A percentile compares a stretch with the other conserved stretches of the same genome.
Evolutionary conservation across 2,797 vertebrate genomes (phyloP).

Genomic region (Sebastes variabilis): DNA sequence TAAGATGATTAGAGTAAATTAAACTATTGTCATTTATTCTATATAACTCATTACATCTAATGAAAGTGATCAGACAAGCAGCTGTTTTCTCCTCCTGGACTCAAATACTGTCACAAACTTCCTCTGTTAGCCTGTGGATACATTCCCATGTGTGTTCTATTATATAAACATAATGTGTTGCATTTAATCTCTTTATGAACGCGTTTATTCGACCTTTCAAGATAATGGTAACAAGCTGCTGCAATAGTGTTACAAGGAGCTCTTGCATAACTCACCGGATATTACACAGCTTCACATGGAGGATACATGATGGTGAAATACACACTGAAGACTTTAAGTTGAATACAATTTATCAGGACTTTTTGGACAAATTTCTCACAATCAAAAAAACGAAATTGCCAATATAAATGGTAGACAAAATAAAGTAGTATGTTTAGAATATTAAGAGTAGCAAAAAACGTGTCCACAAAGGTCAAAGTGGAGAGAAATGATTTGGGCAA

Average conservation of each 20-base stretch:
- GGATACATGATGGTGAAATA: slow-evolving; percentile 10
- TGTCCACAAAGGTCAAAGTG: not conserved
- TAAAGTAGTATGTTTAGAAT: not conserved
- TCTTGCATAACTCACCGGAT: not conserved
- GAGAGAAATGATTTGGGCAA: not conserved
- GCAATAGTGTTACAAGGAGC: not conserved
- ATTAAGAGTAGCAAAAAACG: not conserved
- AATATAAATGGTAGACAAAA: not conserved
- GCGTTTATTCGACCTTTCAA: not conserved
- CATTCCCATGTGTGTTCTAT: not conserved
- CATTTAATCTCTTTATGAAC: accelerated
- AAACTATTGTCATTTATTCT: not conserved
- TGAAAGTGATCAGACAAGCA: not conserved
- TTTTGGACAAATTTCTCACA: not conserved
- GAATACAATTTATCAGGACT: not conserved
- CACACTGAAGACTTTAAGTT: not conserved
- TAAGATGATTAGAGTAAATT: not conserved
- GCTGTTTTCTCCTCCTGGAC: not conserved
- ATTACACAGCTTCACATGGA: not conserved
- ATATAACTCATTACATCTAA: not conserved
- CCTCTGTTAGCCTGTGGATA: not conserved
- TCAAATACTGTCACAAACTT: not conserved
- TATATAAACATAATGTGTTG: no score
- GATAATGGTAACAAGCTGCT: not conserved
- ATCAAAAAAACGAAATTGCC: accelerated